Evolutionary conservation across 2,797 vertebrate species (phyloP).

Genomic region (Carduelis carduelis): DNA sequence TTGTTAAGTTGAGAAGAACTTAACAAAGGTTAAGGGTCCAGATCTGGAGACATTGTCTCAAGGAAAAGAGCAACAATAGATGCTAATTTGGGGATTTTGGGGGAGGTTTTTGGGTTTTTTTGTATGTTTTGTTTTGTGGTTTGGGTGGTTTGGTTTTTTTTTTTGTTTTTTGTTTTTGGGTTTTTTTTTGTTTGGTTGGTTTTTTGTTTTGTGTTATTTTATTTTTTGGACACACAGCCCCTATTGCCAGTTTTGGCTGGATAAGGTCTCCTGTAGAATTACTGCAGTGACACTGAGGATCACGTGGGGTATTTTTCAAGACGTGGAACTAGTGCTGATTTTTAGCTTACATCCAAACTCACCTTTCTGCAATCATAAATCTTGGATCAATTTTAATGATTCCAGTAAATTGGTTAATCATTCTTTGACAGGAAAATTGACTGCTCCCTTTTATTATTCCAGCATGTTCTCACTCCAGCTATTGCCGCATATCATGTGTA

Average conservation of each 20-base stretch:
- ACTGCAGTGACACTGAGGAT: neutral
- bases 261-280: neutral
- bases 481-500: neutral
- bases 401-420: neutral
- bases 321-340: neutral
- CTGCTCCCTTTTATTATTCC: neutral
- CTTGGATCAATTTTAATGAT: neutral
- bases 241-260: neutral
- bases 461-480: neutral
- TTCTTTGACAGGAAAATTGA: neutral
- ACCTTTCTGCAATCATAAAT: neutral
- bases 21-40: neutral
- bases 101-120: neutral
- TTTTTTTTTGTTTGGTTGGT: too few species aligned
- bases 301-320: neutral
- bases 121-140: neutral
- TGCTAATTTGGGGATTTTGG: neutral
- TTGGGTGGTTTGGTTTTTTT: neutral
- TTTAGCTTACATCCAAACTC: neutral
- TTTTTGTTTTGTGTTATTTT: too few species aligned
- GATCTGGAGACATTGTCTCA: neutral
- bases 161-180: too few species aligned
- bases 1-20: neutral
- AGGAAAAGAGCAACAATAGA: neutral
- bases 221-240: neutral